Percentiles rank a stretch among this genome's conserved stretches.
Evolutionary conservation across 2,113 vertebrate genomes (phyloP).

Genomic region (Girardinichthys multiradiatus): DNA sequence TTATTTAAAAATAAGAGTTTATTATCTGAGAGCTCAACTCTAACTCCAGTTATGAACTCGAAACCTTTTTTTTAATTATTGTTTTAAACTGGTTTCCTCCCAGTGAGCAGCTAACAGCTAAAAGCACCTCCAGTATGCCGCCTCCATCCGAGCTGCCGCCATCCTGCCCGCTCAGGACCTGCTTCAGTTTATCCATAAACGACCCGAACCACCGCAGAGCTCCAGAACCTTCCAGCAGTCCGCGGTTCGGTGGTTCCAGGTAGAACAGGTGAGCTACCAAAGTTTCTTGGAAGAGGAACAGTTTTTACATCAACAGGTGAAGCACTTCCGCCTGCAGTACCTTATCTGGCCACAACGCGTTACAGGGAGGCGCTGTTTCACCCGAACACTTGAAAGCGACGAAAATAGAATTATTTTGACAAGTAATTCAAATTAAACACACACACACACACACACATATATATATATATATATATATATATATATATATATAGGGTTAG

Average conservation of each 20-base stretch:
- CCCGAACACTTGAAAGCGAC: too few species aligned
- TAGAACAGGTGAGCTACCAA: not conserved
- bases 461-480: too few species aligned
- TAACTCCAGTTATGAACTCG: not conserved
- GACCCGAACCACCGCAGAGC: fast-evolving
- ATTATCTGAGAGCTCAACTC: not conserved
- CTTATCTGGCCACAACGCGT: not conserved
- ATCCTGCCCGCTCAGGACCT: conserved; percentile 87
- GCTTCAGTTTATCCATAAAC: conserved; percentile 90
- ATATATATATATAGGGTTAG: too few species aligned
- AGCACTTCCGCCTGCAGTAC: conserved; percentile 68
- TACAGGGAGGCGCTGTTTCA: conserved; percentile 38
- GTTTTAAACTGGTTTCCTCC: not conserved
- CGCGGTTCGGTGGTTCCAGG: not conserved
- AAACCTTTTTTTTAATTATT: not conserved
- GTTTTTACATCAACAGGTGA: conserved; percentile 68
- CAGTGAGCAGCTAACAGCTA: conserved; percentile 25
- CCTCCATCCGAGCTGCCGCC: conserved; percentile 70
- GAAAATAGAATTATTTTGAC: not conserved
- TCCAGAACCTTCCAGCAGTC: not conserved
- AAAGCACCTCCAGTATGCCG: conserved; percentile 82
- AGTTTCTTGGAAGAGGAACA: not conserved
- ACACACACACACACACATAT: too few species aligned
- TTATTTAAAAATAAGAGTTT: too few species aligned
- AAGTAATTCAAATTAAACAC: not conserved